A percentile compares a stretch with the other conserved stretches of the same genome.
phyloP scores from a whole-genome alignment of 2,888 invertebrate genomes.

The Drosophila antonietae region DNA sequence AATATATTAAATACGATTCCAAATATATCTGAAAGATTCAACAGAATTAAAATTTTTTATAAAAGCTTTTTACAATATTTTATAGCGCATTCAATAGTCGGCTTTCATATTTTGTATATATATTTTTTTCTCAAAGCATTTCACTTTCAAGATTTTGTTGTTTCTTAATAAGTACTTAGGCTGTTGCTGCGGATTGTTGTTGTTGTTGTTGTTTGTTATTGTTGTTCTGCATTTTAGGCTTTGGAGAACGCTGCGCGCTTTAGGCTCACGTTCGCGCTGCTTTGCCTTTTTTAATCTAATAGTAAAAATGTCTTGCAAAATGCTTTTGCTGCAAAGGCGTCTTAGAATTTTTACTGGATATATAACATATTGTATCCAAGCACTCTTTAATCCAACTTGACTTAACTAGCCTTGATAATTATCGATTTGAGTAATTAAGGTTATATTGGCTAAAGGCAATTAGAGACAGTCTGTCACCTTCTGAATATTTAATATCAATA shows the following conservation, averaged over 20 bases:
- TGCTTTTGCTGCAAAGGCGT: not conserved
- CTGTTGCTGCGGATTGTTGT: conserved; percentile 5
- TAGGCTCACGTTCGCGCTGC: conserved; percentile 2
- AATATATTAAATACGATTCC: too few species aligned
- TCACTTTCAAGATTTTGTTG: conserved; percentile 46
- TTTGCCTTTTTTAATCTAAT: conserved; percentile 20
- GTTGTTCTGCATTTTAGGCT: conserved; percentile 8
- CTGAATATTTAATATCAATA: not conserved
- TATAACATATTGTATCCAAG: not conserved
- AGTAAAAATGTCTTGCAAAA: conserved; percentile 1
- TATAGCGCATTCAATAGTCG: conserved; percentile 16
- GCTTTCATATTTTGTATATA: not conserved
- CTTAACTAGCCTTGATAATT: not conserved
- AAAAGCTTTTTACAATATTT: too few species aligned
- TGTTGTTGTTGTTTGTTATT: conserved; percentile 4
- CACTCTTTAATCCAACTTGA: not conserved
- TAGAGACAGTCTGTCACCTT: too few species aligned
- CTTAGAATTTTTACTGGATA: not conserved
- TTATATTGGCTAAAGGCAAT: not conserved
- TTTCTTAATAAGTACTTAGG: conserved; percentile 51
- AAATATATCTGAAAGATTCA: too few species aligned
- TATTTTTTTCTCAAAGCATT: conserved; percentile 8
- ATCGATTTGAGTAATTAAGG: not conserved
- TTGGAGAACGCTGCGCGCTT: not conserved
- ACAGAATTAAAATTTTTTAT: too few species aligned